A percentile compares a stretch with the other conserved stretches of the same genome.
phyloP scores from a whole-genome alignment of 2,888 invertebrate genomes.

The Drosophila phalerata region DNA sequence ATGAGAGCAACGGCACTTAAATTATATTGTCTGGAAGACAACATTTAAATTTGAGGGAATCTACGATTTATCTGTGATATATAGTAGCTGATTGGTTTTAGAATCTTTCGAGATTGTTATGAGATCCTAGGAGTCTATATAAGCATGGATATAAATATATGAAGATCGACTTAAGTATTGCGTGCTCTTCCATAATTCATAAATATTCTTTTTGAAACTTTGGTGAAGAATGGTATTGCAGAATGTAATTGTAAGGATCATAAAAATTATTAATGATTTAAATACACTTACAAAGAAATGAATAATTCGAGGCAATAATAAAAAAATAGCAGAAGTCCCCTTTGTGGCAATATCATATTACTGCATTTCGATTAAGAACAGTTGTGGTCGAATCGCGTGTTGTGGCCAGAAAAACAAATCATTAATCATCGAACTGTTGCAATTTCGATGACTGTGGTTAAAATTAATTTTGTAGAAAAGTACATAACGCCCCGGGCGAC shows the following conservation, averaged over 20 bases:
- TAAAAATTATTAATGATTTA: constrained; percentile 71
- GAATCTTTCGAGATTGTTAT: not conserved
- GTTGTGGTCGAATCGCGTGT: constrained; percentile 72
- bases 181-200: not conserved
- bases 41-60: not conserved
- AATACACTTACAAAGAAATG: constrained; percentile 64
- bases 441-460: constrained; percentile 68
- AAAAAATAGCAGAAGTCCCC: constrained; percentile 21
- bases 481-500: constrained; percentile 68
- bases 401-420: constrained; percentile 74
- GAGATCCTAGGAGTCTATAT: not conserved
- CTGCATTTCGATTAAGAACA: constrained; percentile 47
- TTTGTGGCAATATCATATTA: constrained; percentile 59
- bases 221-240: too few relatives aligned
- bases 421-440: constrained; percentile 82
- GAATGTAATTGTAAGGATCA: constrained; percentile 20
- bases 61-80: not conserved
- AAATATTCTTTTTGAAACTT: not conserved
- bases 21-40: not conserved
- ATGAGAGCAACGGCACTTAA: too few relatives aligned
- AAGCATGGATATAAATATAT: not conserved
- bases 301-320: constrained; percentile 66
- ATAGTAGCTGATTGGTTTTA: not conserved
- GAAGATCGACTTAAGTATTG: not conserved
- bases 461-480: constrained; percentile 75